phyloP scores from a whole-genome alignment of 2,888 invertebrate genomes.

The Drosophila putrida region DNA sequence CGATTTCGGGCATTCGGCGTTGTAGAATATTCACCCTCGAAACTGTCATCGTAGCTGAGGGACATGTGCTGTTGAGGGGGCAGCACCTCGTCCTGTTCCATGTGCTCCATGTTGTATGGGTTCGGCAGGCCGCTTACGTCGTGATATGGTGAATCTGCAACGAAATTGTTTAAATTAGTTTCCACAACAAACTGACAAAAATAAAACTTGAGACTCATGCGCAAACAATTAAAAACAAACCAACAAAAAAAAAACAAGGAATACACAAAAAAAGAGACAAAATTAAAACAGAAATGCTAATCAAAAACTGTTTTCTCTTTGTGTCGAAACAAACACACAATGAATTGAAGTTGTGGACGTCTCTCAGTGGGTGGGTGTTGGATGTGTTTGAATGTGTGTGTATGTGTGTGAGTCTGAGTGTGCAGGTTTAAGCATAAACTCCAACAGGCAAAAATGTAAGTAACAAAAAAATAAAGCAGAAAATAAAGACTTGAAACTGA shows the following conservation, averaged over 20 bases:
- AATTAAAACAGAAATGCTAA: constrained; percentile 51
- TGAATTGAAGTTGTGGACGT: constrained; percentile 34
- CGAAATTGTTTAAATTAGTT: constrained; percentile 69
- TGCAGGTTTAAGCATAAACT: constrained; percentile 16
- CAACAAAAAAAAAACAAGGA: constrained; percentile 7
- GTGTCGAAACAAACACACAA: constrained; percentile 54
- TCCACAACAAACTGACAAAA: constrained; percentile 15
- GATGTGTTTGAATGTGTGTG: constrained; percentile 20
- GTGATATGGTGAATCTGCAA: constrained; percentile 94
- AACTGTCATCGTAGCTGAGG: constrained; percentile 96
- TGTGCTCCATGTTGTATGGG: constrained; percentile 93
- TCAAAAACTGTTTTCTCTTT: constrained; percentile 43
- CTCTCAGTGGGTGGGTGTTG: constrained; percentile 1
- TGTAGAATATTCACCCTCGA: constrained; percentile 97
- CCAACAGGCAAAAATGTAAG: constrained; percentile 26
- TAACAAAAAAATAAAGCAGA: constrained; percentile 1
- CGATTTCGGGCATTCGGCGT: constrained; percentile 97
- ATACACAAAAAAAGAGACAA: background rate
- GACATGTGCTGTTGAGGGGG: constrained; percentile 93
- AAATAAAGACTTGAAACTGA: constrained; percentile 18
- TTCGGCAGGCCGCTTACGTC: constrained; percentile 97
- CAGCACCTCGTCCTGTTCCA: constrained; percentile 90
- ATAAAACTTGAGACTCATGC: constrained; percentile 59
- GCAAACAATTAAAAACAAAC: constrained; percentile 73
- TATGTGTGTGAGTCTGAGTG: constrained; percentile 11